Percentiles rank a stretch among this genome's conserved stretches.
Conservation (phyloP, 2,888 invertebrate species). For the Rhagonycha fulva region DNA sequence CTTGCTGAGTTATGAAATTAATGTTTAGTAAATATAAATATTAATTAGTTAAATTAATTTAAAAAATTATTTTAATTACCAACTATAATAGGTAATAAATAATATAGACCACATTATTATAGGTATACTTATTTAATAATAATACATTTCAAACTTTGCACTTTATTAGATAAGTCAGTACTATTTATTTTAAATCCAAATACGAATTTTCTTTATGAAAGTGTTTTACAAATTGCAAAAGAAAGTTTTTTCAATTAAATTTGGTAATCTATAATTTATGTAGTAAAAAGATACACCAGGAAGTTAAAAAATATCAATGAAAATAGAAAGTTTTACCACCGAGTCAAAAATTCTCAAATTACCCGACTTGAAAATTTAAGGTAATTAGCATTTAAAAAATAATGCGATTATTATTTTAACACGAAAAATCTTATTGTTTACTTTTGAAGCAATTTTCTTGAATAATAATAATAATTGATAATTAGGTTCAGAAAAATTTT, state of each 20-base stretch:
- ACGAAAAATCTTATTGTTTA: background rate
- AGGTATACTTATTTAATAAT: too few species aligned
- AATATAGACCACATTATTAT: background rate
- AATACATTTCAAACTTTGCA: background rate
- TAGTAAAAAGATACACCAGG: background rate
- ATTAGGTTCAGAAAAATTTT: background rate
- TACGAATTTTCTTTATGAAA: background rate
- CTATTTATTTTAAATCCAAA: background rate
- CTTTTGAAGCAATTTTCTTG: background rate
- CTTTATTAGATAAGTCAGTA: background rate
- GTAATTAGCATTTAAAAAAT: background rate
- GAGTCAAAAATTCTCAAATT: background rate
- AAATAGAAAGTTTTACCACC: background rate
- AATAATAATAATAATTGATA: background rate
- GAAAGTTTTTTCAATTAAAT: constrained; percentile 2
- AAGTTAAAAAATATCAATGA: constrained; percentile 1
- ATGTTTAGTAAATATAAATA: background rate
- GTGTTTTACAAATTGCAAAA: background rate
- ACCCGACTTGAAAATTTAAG: background rate
- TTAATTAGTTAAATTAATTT: background rate
- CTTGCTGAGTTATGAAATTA: background rate
- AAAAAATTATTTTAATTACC: background rate
- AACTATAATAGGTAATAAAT: background rate
- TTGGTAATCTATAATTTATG: constrained; percentile 3
- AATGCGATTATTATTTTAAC: background rate